Percentiles rank a stretch among this genome's conserved stretches.
phyloP scores from a whole-genome alignment of 2,797 vertebrate genomes.

The Fistularia tabacaria region DNA sequence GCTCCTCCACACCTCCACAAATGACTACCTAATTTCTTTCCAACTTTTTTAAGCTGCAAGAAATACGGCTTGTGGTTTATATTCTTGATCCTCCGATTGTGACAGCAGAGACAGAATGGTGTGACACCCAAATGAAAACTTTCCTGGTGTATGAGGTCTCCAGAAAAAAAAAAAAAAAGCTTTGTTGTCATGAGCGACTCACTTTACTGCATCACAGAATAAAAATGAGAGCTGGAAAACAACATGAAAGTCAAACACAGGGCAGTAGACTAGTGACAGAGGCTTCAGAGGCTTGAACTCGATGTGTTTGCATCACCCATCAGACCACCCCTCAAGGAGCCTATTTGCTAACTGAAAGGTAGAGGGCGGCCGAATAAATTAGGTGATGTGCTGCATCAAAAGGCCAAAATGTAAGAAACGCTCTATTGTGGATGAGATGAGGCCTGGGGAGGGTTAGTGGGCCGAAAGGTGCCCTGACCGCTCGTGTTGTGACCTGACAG shows the following conservation, averaged over 20 bases:
- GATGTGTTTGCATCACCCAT: slow-evolving; percentile 10
- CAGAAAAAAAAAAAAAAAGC: too few relatives aligned
- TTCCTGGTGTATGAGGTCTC: too few relatives aligned
- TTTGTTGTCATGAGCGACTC: too few relatives aligned
- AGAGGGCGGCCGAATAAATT: slow-evolving; percentile 61
- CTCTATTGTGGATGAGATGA: slow-evolving; percentile 56
- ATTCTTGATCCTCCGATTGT: not conserved
- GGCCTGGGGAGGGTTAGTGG: slow-evolving; percentile 26
- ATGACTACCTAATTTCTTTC: slow-evolving; percentile 10
- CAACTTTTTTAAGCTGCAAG: slow-evolving; percentile 16
- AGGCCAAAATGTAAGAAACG: slow-evolving; percentile 45
- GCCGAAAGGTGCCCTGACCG: slow-evolving; percentile 34
- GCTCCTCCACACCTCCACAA: slow-evolving; percentile 6
- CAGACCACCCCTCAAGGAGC: slow-evolving; percentile 20
- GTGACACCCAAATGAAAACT: too few relatives aligned
- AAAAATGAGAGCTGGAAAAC: too few relatives aligned
- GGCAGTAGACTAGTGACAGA: slow-evolving; percentile 15
- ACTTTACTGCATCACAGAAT: too few relatives aligned
- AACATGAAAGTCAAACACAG: not conserved
- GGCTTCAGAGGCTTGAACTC: slow-evolving; percentile 27
- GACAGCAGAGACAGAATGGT: not conserved
- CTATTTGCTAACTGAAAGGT: slow-evolving; percentile 30
- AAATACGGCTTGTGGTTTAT: slow-evolving; percentile 15
- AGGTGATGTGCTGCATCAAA: slow-evolving; percentile 54
- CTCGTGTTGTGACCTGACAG: slow-evolving; percentile 28